Evolutionary conservation across 2,888 invertebrate genomes (phyloP).

Genomic region (Acrocera orbiculus): DNA sequence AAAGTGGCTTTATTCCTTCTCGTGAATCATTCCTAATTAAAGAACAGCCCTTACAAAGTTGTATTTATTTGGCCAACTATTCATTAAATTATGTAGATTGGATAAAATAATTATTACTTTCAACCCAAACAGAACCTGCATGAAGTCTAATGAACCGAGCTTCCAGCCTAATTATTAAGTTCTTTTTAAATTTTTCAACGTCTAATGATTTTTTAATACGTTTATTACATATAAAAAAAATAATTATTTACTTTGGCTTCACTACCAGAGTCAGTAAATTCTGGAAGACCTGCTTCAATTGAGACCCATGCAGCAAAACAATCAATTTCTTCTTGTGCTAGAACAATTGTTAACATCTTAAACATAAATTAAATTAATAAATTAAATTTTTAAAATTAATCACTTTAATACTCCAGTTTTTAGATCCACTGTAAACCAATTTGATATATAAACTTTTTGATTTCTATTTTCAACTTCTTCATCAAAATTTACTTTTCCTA

Average conservation of each 20-base stretch:
- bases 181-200: too few relatives aligned
- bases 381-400: neutral
- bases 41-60: too few relatives aligned
- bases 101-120: too few relatives aligned
- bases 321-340: conserved; percentile 93
- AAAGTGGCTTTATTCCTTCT: too few relatives aligned
- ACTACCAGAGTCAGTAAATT: conserved; percentile 33
- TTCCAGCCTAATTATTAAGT: too few relatives aligned
- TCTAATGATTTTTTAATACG: too few relatives aligned
- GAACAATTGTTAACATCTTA: conserved; percentile 89
- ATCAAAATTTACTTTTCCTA: conserved; percentile 82
- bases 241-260: conserved; percentile 31
- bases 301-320: conserved; percentile 98
- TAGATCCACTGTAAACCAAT: conserved; percentile 97
- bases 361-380: conserved; percentile 9
- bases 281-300: conserved; percentile 81
- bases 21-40: too few relatives aligned
- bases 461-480: conserved; percentile 81
- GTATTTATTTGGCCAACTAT: too few relatives aligned
- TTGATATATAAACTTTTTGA: conserved; percentile 90
- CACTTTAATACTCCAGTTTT: conserved; percentile 74
- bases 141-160: too few relatives aligned
- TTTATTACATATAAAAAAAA: conserved; percentile 5
- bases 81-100: too few relatives aligned
- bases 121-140: too few relatives aligned